Evolutionary conservation across 2,113 vertebrate species (phyloP).

Genomic region (Micronisus gabar): DNA sequence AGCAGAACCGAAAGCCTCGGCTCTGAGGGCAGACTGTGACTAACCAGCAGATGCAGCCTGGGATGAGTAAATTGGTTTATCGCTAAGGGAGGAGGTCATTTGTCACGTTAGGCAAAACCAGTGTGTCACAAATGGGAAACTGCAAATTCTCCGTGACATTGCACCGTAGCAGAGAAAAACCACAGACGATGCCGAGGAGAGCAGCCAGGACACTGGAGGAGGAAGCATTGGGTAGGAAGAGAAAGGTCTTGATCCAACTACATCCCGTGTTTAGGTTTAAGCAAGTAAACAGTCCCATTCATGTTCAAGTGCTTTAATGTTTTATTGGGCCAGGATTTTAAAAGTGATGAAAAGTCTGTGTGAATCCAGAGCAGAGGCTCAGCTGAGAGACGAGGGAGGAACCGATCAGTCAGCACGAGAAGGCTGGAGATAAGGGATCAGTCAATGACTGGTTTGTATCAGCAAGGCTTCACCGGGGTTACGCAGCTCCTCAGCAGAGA

Average conservation of each 20-base stretch:
- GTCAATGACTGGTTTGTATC: conserved; percentile 42
- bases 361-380: not conserved
- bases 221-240: not conserved
- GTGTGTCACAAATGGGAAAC: not conserved
- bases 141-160: not conserved
- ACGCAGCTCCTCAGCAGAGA: not conserved
- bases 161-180: not conserved
- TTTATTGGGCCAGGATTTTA: conserved; percentile 28
- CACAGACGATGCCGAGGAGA: not conserved
- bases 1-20: not conserved
- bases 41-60: not conserved
- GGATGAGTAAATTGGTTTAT: conserved; percentile 6
- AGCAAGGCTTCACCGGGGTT: not conserved
- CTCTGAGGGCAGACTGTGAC: not conserved
- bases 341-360: conserved; percentile 46
- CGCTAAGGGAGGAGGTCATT: not conserved
- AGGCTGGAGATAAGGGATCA: conserved; percentile 46
- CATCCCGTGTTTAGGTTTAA: conserved; percentile 36
- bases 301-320: conserved; percentile 36
- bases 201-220: not conserved
- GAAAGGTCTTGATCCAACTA: conserved; percentile 30
- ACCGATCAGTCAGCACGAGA: not conserved
- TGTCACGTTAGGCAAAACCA: conserved; percentile 33
- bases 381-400: not conserved
- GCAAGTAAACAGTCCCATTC: conserved; percentile 31